These are phyloP conservation scores for Hyaena hyaena DNA, from an alignment of 2,113 vertebrate genomes.

Conservation along the genomic window DNA sequence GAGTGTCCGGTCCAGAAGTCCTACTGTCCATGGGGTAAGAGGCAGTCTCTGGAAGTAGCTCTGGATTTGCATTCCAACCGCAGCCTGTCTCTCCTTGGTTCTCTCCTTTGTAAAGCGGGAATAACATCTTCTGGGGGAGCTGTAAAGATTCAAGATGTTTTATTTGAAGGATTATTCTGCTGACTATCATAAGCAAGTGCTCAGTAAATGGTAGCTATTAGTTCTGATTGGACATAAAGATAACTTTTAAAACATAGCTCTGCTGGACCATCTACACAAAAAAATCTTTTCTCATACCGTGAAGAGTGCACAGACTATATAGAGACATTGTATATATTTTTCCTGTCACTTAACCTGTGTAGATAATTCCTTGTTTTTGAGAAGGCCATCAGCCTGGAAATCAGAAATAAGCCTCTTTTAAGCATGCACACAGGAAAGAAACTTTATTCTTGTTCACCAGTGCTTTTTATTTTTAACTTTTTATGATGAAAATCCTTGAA, in stretches of 20 bases:
- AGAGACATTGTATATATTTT: not conserved
- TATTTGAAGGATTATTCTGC: not conserved
- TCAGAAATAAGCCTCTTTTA: not conserved
- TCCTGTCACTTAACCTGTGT: not conserved
- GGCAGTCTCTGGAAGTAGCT: not conserved
- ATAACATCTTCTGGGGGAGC: not conserved
- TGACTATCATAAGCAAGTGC: not conserved
- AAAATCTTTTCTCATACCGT: not conserved
- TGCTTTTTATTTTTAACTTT: conserved; percentile 43
- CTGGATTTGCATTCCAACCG: not conserved
- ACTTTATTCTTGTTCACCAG: not conserved
- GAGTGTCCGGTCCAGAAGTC: not conserved
- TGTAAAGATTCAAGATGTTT: not conserved
- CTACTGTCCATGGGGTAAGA: not conserved
- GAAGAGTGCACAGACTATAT: not conserved
- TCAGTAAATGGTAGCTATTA: not conserved
- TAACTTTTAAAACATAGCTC: not conserved
- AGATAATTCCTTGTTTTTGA: not conserved
- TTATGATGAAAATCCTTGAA: conserved; percentile 48
- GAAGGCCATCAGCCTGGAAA: not conserved
- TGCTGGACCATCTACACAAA: not conserved
- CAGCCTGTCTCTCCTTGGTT: not conserved
- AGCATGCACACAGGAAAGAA: not conserved
- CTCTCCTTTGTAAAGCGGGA: not conserved
- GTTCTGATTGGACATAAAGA: not conserved